Base-by-base conservation (phyloP, 2,888 invertebrate species). In the Stenotaenia linearis region DNA sequence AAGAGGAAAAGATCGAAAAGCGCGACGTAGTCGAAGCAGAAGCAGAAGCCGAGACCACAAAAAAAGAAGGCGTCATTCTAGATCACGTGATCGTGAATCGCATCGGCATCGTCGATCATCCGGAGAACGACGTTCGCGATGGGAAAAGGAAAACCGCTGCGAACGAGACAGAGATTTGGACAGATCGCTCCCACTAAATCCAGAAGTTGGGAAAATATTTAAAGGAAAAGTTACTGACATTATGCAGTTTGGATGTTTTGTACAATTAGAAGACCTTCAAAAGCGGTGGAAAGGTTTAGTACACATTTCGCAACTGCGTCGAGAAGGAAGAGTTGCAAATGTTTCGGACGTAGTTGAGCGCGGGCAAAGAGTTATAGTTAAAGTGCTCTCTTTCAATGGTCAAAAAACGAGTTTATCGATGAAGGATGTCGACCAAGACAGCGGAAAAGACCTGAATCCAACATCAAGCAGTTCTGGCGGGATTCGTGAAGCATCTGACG, bases 191-290 rank as follows among this genome's bases (percentile, higher is more conserved):
- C 87, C 89, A 0, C 84, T 86, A 50, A 88, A 88, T 82, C 89
- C 89, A 35, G 87, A 84, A 83, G 86, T 89, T 32, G 88, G 89
- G 69, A 84, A 86, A 83, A 95, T 99, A 83, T 98, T 97, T 85
- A 90, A 90, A 81, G 99, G 97, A 0, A 93, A 95, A 86, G 96
- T 99, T 0, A 95, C 96, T 0, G 98, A 96, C 84, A 94, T 98
- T 82, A 96, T 97, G 78, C 93, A 94, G n/a, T 99, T 98, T 87
- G 99, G 99, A 0, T 98, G 98, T 85, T 99, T 99, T 86, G 96
- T 98, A 0, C 96, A 97, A 87, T 88, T 99, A 25, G 96, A 97
- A 84, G 97, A 97, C 0, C 88, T 99, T 76, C 90, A 91, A 77
- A 92, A 93, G 82, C 90, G 86, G 78, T 95, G 95, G 91, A 98